Percentiles rank a stretch among this genome's conserved stretches.
These are phyloP conservation scores for Xanthorhoe designata DNA, from an alignment of 2,888 invertebrate genomes.

Conservation along the genomic window DNA sequence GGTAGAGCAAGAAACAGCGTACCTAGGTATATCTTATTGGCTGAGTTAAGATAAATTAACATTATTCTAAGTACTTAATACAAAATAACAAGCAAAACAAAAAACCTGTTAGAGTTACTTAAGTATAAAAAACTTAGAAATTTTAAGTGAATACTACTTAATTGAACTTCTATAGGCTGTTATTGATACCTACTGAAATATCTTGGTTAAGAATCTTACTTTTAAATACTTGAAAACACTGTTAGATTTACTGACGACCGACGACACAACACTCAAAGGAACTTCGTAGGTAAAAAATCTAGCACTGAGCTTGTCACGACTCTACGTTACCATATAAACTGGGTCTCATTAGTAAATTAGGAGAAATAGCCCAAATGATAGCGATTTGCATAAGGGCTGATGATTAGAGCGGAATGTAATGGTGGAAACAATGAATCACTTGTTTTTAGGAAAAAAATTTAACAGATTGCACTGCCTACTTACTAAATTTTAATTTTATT, in stretches of 20 bases:
- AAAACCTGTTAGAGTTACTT: too few species aligned
- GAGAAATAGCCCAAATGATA: conserved; percentile 11
- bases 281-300: not conserved
- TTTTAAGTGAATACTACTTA: too few species aligned
- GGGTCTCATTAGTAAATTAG: conserved; percentile 34
- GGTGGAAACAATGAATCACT: not conserved
- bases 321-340: conserved; percentile 25
- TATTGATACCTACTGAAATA: too few species aligned
- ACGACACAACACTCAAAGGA: not conserved
- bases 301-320: conserved; percentile 20
- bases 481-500: too few species aligned
- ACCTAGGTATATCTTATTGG: too few species aligned
- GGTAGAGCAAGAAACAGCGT: not conserved
- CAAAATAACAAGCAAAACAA: too few species aligned
- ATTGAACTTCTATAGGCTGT: too few species aligned
- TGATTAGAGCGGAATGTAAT: conserved; percentile 17
- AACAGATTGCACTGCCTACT: too few species aligned
- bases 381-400: conserved; percentile 17
- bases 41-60: too few species aligned
- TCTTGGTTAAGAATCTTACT: not conserved
- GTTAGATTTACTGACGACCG: not conserved
- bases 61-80: too few species aligned
- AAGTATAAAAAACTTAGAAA: too few species aligned
- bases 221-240: not conserved
- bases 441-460: not conserved